Percentiles rank a stretch among this genome's conserved stretches.
These are phyloP conservation scores for Rapana venosa DNA, from an alignment of 2,888 invertebrate genomes.

Conservation along the genomic window DNA sequence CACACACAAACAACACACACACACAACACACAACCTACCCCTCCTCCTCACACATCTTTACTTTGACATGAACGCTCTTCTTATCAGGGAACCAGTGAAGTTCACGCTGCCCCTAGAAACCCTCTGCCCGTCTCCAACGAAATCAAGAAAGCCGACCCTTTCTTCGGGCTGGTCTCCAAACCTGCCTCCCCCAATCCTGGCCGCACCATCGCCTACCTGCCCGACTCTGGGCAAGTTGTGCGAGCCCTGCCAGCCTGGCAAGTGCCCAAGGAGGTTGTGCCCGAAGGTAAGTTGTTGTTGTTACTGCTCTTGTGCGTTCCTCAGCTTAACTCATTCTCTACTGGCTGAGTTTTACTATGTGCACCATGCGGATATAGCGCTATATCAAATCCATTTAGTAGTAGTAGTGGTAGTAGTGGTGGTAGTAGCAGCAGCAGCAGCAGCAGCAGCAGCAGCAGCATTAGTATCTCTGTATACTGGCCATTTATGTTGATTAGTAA, in stretches of 20 bases:
- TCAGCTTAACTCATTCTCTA: background rate
- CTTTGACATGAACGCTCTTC: background rate
- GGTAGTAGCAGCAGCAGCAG: too few relatives aligned
- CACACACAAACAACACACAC: too few relatives aligned
- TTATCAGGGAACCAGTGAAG: slow-evolving; percentile 58
- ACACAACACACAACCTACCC: too few relatives aligned
- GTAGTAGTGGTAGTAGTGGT: too few relatives aligned
- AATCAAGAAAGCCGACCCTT: slow-evolving; percentile 49
- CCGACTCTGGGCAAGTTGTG: slow-evolving; percentile 75
- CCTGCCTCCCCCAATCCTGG: slow-evolving; percentile 53
- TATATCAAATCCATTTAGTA: too few relatives aligned
- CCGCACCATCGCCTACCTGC: slow-evolving; percentile 61
- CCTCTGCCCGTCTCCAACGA: slow-evolving; percentile 52
- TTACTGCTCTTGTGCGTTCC: background rate
- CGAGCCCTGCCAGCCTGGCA: slow-evolving; percentile 70
- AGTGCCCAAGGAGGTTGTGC: slow-evolving; percentile 72
- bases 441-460: too few relatives aligned
- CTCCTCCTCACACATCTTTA: background rate
- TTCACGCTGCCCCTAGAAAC: slow-evolving; percentile 60
- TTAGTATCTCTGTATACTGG: too few relatives aligned
- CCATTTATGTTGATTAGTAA: too few relatives aligned
- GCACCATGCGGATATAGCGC: too few relatives aligned
- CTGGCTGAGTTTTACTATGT: too few relatives aligned
- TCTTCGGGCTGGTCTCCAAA: slow-evolving; percentile 55
- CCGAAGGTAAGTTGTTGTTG: slow-evolving; percentile 57